phyloP scores from a whole-genome alignment of 2,888 invertebrate species.

The Argynnis bischoffii region DNA sequence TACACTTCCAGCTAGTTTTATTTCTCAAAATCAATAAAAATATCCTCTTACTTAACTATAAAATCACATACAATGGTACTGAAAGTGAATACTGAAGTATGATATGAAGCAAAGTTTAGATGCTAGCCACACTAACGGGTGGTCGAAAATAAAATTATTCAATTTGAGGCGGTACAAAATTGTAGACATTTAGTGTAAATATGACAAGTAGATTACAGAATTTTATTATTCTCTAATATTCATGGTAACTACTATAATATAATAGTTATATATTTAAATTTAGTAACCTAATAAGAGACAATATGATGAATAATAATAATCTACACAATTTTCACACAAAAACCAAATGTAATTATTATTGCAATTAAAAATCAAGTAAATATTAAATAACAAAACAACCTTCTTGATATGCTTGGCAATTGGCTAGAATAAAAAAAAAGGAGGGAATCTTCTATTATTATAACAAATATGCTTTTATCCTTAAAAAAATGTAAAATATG shows the following conservation, averaged over 20 bases:
- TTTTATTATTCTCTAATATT: conserved; percentile 3
- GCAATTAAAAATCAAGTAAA: neutral
- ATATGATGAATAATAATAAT: neutral
- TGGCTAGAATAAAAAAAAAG: neutral
- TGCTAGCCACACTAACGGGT: conserved; percentile 62
- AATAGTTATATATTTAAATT: neutral
- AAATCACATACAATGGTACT: conserved; percentile 72
- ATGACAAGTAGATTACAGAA: neutral
- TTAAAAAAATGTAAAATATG: too few species aligned
- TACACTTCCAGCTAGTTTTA: conserved; percentile 69
- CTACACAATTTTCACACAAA: neutral
- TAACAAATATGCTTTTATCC: too few species aligned
- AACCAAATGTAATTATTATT: neutral
- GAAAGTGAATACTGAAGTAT: conserved; percentile 65
- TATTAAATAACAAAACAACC: conserved; percentile 16
- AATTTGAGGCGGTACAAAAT: conserved; percentile 8
- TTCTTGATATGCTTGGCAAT: conserved; percentile 14
- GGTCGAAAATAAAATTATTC: conserved; percentile 24
- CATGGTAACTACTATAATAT: neutral
- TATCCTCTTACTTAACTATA: conserved; percentile 74
- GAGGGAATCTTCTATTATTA: neutral
- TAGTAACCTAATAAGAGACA: neutral
- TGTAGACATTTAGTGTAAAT: neutral
- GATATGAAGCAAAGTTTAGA: conserved; percentile 55
- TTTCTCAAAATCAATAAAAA: conserved; percentile 78